phyloP scores from a whole-genome alignment of 2,113 vertebrate genomes.

The Conger conger region DNA sequence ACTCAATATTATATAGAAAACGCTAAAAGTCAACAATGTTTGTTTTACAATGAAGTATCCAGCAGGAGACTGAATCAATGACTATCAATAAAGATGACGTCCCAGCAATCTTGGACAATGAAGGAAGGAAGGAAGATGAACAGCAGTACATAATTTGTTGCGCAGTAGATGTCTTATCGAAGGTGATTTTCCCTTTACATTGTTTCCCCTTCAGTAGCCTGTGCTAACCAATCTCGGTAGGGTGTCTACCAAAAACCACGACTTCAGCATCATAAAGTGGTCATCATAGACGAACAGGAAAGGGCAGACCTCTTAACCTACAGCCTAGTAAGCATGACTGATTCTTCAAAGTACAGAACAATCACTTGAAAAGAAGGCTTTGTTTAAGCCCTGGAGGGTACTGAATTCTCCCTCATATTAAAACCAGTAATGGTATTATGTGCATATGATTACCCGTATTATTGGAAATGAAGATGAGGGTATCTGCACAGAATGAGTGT shows the following conservation, averaged over 20 bases:
- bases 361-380: neutral
- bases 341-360: neutral
- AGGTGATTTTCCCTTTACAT: too few species aligned
- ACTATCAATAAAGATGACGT: neutral
- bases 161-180: too few species aligned
- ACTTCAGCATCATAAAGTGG: too few species aligned
- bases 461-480: neutral
- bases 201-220: too few species aligned
- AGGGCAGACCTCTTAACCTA: neutral
- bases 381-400: neutral
- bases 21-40: neutral
- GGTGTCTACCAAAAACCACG: too few species aligned
- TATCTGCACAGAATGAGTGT: neutral
- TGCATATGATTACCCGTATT: neutral
- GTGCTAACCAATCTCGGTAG: too few species aligned
- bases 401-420: neutral
- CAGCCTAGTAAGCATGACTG: neutral
- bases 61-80: conserved; percentile 20
- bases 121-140: neutral
- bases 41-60: conserved; percentile 12
- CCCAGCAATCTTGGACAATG: neutral
- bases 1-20: too few species aligned
- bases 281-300: too few species aligned
- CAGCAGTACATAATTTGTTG: conserved; percentile 1
- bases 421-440: neutral